phyloP scores from a whole-genome alignment of 1,140 invertebrate species.

The Drosophila setifemur region DNA sequence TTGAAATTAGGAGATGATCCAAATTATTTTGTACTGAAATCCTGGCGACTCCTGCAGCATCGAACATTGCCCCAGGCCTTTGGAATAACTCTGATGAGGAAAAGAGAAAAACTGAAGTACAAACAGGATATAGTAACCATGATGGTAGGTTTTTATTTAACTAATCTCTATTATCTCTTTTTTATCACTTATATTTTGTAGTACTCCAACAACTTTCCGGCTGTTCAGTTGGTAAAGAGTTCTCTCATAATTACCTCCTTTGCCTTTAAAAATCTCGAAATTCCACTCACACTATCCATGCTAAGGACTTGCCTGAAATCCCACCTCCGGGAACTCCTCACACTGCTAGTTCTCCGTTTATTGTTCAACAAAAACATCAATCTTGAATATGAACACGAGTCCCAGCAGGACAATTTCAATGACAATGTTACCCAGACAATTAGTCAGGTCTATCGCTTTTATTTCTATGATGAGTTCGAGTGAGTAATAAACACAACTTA shows the following conservation, averaged over 20 bases:
- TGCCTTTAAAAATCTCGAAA: not conserved
- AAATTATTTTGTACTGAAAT: constrained; percentile 35
- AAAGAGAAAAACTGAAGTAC: not conserved
- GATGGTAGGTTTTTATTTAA: constrained; percentile 29
- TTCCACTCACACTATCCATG: constrained; percentile 7
- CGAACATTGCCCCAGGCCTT: constrained; percentile 51
- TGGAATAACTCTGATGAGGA: constrained; percentile 32
- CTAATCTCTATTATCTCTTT: not conserved
- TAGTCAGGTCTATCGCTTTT: constrained; percentile 58
- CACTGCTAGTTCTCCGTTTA: constrained; percentile 7
- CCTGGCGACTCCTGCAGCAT: constrained; percentile 42
- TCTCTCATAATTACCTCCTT: constrained; percentile 5
- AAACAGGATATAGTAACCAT: constrained; percentile 42
- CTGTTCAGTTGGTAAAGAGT: not conserved
- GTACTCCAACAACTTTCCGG: constrained; percentile 39
- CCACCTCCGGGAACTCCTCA: constrained; percentile 10
- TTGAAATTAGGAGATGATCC: constrained; percentile 31
- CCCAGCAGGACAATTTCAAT: constrained; percentile 36
- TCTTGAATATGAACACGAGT: constrained; percentile 11
- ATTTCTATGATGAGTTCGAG: constrained; percentile 50
- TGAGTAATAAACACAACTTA: constrained; percentile 34
- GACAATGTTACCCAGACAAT: constrained; percentile 55
- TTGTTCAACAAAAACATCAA: constrained; percentile 1
- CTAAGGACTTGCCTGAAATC: constrained; percentile 1
- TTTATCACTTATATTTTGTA: not conserved